These are phyloP conservation scores for Drosophila ficusphila DNA, from an alignment of 1,140 invertebrate species.

Conservation along the genomic window DNA sequence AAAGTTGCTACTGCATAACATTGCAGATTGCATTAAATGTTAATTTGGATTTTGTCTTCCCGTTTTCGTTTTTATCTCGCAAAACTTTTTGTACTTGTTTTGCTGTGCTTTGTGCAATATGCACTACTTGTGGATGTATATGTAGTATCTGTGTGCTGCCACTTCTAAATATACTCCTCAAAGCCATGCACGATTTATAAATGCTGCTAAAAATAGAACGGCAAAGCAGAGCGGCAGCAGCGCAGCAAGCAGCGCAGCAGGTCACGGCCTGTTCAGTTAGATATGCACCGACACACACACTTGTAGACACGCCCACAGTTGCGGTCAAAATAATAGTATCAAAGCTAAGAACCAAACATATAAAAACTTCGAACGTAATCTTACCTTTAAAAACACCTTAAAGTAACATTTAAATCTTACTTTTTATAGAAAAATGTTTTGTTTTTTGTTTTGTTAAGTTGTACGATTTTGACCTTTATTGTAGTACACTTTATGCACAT, in stretches of 20 bases:
- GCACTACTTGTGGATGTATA: conserved; percentile 26
- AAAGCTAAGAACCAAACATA: not conserved
- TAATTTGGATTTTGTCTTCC: conserved; percentile 13
- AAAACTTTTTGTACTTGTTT: conserved; percentile 10
- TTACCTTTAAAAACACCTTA: not conserved
- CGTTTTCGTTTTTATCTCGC: conserved; percentile 12
- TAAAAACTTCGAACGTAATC: not conserved
- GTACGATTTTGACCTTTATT: not conserved
- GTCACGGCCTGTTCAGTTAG: conserved; percentile 82
- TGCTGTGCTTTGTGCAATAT: conserved; percentile 48
- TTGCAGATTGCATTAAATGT: conserved; percentile 15
- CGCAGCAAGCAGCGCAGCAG: conserved; percentile 58
- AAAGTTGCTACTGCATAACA: not conserved
- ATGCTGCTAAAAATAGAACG: conserved; percentile 81
- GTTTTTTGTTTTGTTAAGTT: too few relatives aligned
- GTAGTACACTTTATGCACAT: conserved; percentile 25
- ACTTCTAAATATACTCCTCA: conserved; percentile 80
- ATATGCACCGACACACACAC: conserved; percentile 18
- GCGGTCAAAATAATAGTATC: not conserved
- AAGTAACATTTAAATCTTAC: too few relatives aligned
- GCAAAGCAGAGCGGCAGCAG: conserved; percentile 33
- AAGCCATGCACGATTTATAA: conserved; percentile 84
- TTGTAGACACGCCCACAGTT: not conserved
- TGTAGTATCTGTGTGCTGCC: conserved; percentile 44
- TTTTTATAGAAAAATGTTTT: too few relatives aligned